A percentile compares a stretch with the other conserved stretches of the same genome.
These are phyloP conservation scores for Eriosoma lanigerum DNA, from an alignment of 1,140 invertebrate species.

Conservation along the genomic window DNA sequence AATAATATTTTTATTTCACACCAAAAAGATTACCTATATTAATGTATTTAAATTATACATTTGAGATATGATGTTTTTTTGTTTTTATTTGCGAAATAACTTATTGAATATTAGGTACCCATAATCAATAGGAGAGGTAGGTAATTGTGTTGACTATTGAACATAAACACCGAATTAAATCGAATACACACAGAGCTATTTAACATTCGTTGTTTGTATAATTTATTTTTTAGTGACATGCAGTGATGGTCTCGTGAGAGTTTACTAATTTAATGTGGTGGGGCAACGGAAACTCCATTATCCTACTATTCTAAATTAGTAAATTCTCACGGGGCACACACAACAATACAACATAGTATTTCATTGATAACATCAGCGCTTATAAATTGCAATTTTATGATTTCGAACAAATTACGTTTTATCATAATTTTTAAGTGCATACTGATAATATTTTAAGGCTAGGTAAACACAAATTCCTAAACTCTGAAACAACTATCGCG, in stretches of 20 bases:
- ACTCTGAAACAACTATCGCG: no score
- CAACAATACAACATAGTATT: constrained; percentile 12
- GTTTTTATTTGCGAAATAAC: no score
- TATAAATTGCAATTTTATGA: no score
- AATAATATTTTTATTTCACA: no score
- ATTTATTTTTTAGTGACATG: constrained; percentile 35
- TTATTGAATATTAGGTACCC: no score
- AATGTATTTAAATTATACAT: no score
- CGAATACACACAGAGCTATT: background rate
- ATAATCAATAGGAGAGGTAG: no score
- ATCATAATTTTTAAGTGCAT: background rate
- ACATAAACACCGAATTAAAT: constrained; percentile 20
- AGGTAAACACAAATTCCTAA: no score
- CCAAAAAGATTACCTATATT: no score
- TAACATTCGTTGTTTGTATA: background rate
- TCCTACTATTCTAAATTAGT: constrained; percentile 34
- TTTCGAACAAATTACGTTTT: background rate
- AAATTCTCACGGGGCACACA: background rate
- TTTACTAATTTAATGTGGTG: constrained; percentile 39
- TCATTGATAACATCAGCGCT: constrained; percentile 30
- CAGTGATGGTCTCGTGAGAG: constrained; percentile 16
- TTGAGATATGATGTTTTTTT: no score
- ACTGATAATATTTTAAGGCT: background rate
- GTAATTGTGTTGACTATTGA: no score
- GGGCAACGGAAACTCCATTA: constrained; percentile 22